These are phyloP conservation scores for Odontesthes bonariensis DNA, from an alignment of 2,113 vertebrate species.

Conservation along the genomic window DNA sequence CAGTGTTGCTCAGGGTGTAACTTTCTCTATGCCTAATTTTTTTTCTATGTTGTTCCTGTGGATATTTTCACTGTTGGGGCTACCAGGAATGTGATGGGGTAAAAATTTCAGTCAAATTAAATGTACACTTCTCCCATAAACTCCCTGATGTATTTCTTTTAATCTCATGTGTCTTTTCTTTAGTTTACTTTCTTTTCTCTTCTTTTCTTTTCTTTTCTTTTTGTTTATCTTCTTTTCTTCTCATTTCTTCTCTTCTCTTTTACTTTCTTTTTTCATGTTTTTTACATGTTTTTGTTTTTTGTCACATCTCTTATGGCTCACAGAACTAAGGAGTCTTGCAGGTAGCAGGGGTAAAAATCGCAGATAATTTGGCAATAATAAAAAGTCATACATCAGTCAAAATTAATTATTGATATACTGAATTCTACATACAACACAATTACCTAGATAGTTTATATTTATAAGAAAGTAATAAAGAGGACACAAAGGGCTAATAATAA, in stretches of 20 bases:
- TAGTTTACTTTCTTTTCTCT: background rate
- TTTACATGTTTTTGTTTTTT: conserved; percentile 21
- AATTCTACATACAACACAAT: background rate
- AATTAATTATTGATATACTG: too few species aligned
- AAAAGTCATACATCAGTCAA: too few species aligned
- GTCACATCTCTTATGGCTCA: conserved; percentile 16
- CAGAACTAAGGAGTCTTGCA: conserved; percentile 8
- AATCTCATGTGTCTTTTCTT: background rate
- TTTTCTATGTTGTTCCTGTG: conserved; percentile 86
- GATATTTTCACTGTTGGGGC: conserved; percentile 84
- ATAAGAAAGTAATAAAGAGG: background rate
- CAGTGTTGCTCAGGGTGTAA: conserved; percentile 70
- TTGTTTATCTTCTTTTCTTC: background rate
- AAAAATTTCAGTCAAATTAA: conserved; percentile 76
- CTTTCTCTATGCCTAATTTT: conserved; percentile 76
- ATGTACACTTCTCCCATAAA: conserved; percentile 43
- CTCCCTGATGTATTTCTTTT: conserved; percentile 16
- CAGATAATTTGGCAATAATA: background rate
- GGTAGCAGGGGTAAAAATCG: background rate
- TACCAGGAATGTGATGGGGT: conserved; percentile 88
- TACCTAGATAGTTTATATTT: background rate
- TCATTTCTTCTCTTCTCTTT: too few species aligned
- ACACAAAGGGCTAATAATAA: background rate
- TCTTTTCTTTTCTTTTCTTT: too few species aligned
- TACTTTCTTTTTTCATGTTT: background rate